Conservation (phyloP, 2,113 vertebrate genomes). For the Nesoenas mayeri region DNA sequence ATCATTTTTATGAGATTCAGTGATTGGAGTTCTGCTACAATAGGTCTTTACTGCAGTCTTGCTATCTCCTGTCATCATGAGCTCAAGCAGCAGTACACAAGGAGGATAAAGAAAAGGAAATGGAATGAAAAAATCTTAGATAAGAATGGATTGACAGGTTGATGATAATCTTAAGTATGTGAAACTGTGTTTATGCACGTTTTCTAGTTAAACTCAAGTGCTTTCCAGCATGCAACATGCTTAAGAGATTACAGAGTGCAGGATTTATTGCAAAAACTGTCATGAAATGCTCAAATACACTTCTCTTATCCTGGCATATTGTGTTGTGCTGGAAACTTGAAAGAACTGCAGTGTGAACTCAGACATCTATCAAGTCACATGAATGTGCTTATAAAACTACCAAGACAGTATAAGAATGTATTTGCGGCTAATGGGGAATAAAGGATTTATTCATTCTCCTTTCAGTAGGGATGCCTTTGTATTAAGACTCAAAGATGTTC, state of each 20-base stretch:
- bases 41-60: neutral
- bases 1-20: neutral
- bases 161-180: constrained; percentile 4
- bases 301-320: neutral
- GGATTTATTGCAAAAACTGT: neutral
- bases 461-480: neutral
- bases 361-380: neutral
- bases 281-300: neutral
- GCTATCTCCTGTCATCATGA: neutral
- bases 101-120: constrained; percentile 26
- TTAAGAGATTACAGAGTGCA: neutral
- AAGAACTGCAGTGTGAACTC: neutral
- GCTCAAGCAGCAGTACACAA: neutral
- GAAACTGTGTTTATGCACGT: neutral
- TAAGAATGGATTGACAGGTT: constrained; percentile 2
- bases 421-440: neutral
- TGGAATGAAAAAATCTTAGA: neutral
- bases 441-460: neutral
- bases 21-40: neutral
- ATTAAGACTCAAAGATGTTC: neutral
- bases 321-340: neutral
- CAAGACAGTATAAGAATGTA: neutral
- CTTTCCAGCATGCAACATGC: neutral
- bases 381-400: neutral
- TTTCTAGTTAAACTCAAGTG: constrained; percentile 2